phyloP scores from a whole-genome alignment of 2,888 invertebrate species.

The Nephrotoma flavescens region DNA sequence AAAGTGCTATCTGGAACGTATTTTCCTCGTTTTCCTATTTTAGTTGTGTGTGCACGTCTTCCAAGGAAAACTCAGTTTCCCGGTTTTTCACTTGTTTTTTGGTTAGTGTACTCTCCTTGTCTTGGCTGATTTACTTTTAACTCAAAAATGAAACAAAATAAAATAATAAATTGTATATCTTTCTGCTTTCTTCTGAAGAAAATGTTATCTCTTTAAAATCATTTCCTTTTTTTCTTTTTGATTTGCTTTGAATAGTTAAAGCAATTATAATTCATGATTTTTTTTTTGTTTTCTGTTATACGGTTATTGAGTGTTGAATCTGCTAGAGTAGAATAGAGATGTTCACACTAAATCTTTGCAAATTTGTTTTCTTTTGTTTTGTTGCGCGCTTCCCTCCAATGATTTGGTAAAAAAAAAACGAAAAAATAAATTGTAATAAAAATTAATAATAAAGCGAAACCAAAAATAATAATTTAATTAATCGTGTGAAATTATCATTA shows the following conservation, averaged over 20 bases:
- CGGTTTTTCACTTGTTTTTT: background rate
- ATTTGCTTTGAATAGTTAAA: constrained; percentile 3
- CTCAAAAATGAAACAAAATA: background rate
- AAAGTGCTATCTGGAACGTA: background rate
- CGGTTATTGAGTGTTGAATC: background rate
- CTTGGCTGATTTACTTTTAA: background rate
- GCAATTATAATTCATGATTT: background rate
- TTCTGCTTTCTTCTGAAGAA: background rate
- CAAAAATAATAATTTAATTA: background rate
- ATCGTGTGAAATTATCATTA: background rate
- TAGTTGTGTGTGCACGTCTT: background rate
- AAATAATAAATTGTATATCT: background rate
- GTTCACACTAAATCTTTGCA: background rate
- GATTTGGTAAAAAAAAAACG: background rate
- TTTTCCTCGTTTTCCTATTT: background rate
- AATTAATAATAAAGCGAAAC: background rate
- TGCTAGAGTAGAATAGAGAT: background rate
- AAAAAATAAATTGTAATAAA: background rate
- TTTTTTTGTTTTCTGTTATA: background rate
- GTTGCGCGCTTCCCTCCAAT: background rate
- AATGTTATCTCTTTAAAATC: background rate
- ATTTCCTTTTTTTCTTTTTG: constrained; percentile 3
- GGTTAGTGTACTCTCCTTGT: background rate
- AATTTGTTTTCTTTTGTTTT: background rate
- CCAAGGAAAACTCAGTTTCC: background rate